phyloP scores from a whole-genome alignment of 2,888 invertebrate species.

The Gandaritis pyraliata region DNA sequence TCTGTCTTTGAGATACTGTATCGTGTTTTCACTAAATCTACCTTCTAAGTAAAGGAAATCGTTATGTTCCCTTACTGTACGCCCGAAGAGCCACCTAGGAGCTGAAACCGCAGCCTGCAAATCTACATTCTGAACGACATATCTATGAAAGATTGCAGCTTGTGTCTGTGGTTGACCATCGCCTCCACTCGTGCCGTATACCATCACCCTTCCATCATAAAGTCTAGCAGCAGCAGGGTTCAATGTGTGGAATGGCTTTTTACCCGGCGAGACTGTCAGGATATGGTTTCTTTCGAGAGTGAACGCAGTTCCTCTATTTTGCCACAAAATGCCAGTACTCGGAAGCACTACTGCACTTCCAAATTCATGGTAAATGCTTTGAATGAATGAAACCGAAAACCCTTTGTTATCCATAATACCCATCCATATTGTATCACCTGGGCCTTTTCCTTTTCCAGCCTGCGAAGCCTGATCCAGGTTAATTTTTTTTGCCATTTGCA shows the following conservation, averaged over 20 bases:
- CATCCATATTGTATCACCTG: conserved; percentile 77
- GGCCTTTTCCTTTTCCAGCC: conserved; percentile 56
- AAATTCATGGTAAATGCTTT: conserved; percentile 67
- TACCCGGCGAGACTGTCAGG: conserved; percentile 65
- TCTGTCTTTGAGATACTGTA: conserved; percentile 60
- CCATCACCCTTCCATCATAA: conserved; percentile 69
- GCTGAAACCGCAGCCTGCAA: conserved; percentile 63
- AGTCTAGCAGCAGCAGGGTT: conserved; percentile 71
- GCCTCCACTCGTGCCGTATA: conserved; percentile 75
- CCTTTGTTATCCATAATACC: conserved; percentile 75
- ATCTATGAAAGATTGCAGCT: conserved; percentile 75
- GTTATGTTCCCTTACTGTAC: conserved; percentile 47
- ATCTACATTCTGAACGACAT: conserved; percentile 64
- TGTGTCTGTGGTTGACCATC: conserved; percentile 77
- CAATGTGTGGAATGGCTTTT: conserved; percentile 73
- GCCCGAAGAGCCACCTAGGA: conserved; percentile 73
- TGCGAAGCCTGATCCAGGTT: conserved; percentile 52
- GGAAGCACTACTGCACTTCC: conserved; percentile 73
- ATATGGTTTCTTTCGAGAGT: conserved; percentile 60
- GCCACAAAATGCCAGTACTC: conserved; percentile 73
- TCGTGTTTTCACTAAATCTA: conserved; percentile 61
- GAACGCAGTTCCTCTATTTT: conserved; percentile 69
- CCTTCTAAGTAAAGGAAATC: conserved; percentile 61
- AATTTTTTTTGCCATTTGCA: conserved; percentile 61
- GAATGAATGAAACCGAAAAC: conserved; percentile 76